Evolutionary conservation across 1,140 invertebrate species (phyloP).

Genomic region (Neomicropteryx cornuta): DNA sequence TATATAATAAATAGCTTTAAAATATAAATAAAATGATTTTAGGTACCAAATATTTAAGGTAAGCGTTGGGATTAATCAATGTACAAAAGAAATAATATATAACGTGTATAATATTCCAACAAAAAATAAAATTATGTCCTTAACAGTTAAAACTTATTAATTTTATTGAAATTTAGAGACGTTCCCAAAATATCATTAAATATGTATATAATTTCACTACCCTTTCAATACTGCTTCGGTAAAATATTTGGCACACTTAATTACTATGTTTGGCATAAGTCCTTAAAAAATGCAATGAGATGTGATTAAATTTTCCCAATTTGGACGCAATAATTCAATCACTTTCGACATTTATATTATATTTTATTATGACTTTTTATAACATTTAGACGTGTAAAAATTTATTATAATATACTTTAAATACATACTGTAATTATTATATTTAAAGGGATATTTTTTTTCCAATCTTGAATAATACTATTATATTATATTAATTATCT

Average conservation of each 20-base stretch:
- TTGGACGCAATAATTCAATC: no score
- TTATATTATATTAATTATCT: not conserved
- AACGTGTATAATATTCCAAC: constrained; percentile 18
- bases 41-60: constrained; percentile 20
- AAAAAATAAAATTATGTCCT: constrained; percentile 31
- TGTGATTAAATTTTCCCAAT: no score
- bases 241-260: constrained; percentile 39
- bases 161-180: no score
- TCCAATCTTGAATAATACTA: no score
- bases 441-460: no score
- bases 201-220: constrained; percentile 20
- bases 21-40: constrained; percentile 16
- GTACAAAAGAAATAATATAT: constrained; percentile 24
- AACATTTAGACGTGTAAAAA: constrained; percentile 26
- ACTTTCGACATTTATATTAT: not conserved
- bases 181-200: no score
- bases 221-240: constrained; percentile 41
- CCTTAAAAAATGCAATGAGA: no score
- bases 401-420: constrained; percentile 32
- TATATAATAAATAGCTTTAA: constrained; percentile 16
- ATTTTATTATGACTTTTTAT: not conserved
- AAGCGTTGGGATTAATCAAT: constrained; percentile 18
- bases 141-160: constrained; percentile 23
- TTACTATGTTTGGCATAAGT: constrained; percentile 22
- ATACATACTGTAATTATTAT: constrained; percentile 22